Percentiles rank a stretch among this genome's conserved stretches.
These are phyloP conservation scores for Drosophila repletoides DNA, from an alignment of 1,140 invertebrate species.

Conservation along the genomic window DNA sequence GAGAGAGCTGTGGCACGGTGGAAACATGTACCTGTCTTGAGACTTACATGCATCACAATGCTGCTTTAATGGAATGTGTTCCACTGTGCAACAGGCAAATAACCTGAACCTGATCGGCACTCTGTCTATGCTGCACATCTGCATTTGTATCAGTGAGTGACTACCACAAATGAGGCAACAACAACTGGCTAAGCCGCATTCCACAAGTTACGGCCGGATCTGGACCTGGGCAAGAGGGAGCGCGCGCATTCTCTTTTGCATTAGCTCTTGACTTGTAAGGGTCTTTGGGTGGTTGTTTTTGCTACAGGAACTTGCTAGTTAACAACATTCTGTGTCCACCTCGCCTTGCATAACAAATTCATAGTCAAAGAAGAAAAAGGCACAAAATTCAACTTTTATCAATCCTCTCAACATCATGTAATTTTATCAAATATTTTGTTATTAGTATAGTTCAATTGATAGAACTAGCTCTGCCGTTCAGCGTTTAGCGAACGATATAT, in stretches of 20 bases:
- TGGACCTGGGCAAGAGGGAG: slow-evolving; percentile 12
- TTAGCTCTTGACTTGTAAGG: too few species aligned
- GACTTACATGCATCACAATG: too few species aligned
- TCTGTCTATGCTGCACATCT: slow-evolving; percentile 46
- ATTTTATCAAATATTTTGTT: too few species aligned
- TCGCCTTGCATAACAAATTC: slow-evolving; percentile 18
- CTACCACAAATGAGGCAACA: slow-evolving; percentile 32
- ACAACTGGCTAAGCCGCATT: slow-evolving; percentile 71
- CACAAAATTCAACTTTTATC: neutral
- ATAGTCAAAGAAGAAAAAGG: neutral
- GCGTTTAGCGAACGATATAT: too few species aligned
- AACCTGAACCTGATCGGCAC: slow-evolving; percentile 62
- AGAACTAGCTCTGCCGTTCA: too few species aligned
- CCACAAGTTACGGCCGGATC: slow-evolving; percentile 52
- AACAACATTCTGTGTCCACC: slow-evolving; percentile 21
- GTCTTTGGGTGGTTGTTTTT: slow-evolving; percentile 6
- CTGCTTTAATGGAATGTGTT: too few species aligned
- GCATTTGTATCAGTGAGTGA: slow-evolving; percentile 22
- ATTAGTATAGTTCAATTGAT: too few species aligned
- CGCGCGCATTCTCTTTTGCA: slow-evolving; percentile 29
- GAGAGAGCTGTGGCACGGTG: too few species aligned
- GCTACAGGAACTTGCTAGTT: slow-evolving; percentile 33
- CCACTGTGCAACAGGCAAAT: slow-evolving; percentile 51
- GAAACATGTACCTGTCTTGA: neutral
- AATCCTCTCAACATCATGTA: too few species aligned